Conservation (phyloP, 2,888 invertebrate genomes). For the Zeuzera pyrina region DNA sequence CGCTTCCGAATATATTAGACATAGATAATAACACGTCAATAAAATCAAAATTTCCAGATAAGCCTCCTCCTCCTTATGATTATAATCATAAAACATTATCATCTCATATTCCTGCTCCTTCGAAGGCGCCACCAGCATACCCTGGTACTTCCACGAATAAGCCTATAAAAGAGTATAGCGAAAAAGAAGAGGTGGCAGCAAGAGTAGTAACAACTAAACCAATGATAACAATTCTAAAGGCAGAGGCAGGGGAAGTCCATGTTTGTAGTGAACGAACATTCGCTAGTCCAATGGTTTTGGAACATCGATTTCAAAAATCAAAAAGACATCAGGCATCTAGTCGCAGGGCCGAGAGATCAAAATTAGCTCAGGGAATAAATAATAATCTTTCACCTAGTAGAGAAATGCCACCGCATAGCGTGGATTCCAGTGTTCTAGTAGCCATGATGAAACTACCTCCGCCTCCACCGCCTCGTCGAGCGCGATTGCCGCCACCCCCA, state of each 20-base stretch:
- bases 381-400: slow-evolving; percentile 61
- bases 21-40: slow-evolving; percentile 34
- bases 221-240: slow-evolving; percentile 83
- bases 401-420: slow-evolving; percentile 43
- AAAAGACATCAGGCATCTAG: slow-evolving; percentile 67
- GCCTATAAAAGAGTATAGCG: slow-evolving; percentile 29
- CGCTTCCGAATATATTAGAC: slow-evolving; percentile 61
- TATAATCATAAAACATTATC: slow-evolving; percentile 74
- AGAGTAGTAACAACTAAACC: slow-evolving; percentile 84
- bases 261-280: slow-evolving; percentile 73
- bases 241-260: slow-evolving; percentile 80
- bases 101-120: slow-evolving; percentile 34
- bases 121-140: slow-evolving; percentile 79
- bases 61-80: slow-evolving; percentile 81
- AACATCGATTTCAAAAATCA: slow-evolving; percentile 64
- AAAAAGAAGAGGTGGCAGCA: slow-evolving; percentile 80
- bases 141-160: slow-evolving; percentile 49
- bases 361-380: slow-evolving; percentile 64
- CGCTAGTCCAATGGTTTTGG: slow-evolving; percentile 64
- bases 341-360: slow-evolving; percentile 76
- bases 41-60: slow-evolving; percentile 39
- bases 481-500: slow-evolving; percentile 80
- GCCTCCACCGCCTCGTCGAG: slow-evolving; percentile 68
- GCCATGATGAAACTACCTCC: slow-evolving; percentile 76
- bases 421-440: slow-evolving; percentile 68